Evolutionary conservation across 2,797 vertebrate species (phyloP).

Genomic region (Anguilla megastoma): DNA sequence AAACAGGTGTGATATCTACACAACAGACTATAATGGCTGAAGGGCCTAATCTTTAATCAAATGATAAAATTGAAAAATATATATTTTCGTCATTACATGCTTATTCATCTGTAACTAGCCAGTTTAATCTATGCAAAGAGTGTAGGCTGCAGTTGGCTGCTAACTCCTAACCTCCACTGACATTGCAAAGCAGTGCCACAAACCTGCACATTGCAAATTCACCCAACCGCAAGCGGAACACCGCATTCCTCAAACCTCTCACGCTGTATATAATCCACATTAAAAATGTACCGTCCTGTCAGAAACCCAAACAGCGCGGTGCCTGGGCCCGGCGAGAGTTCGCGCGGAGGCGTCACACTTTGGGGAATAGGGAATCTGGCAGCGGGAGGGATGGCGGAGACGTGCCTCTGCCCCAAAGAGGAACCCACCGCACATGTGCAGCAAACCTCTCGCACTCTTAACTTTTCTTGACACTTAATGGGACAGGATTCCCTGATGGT

Average conservation of each 20-base stretch:
- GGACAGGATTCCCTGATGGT: conserved; percentile 54
- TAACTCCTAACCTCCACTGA: conserved; percentile 12
- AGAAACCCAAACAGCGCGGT: conserved; percentile 47
- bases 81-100: conserved; percentile 10
- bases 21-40: no score
- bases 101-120: conserved; percentile 25
- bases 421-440: conserved; percentile 45
- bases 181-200: neutral
- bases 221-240: conserved; percentile 38
- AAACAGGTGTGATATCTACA: neutral
- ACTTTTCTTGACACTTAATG: conserved; percentile 57
- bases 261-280: conserved; percentile 47
- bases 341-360: conserved; percentile 35
- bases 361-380: conserved; percentile 49
- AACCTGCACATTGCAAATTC: conserved; percentile 27
- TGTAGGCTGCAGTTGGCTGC: neutral
- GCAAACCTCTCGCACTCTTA: conserved; percentile 51
- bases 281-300: conserved; percentile 55
- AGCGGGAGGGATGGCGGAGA: conserved; percentile 36
- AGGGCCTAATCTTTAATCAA: neutral
- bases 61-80: neutral
- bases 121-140: neutral
- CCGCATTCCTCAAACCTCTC: conserved; percentile 39
- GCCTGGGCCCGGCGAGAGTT: conserved; percentile 34
- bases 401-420: conserved; percentile 41